Evolutionary conservation across 2,888 invertebrate species (phyloP).

Genomic region (Eucera pruinosa): DNA sequence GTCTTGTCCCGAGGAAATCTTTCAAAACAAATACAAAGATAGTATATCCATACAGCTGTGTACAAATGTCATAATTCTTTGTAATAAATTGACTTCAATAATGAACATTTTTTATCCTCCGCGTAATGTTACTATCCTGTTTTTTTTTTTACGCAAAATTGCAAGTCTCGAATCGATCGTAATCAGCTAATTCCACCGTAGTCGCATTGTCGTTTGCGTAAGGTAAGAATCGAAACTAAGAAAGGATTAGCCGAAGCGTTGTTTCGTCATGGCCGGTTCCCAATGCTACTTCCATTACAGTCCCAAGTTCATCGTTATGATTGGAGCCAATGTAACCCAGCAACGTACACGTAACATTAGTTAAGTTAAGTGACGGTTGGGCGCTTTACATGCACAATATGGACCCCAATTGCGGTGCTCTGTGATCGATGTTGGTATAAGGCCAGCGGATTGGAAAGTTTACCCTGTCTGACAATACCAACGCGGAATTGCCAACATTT

Average conservation of each 20-base stretch:
- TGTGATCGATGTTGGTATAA: constrained; percentile 46
- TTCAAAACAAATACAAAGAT: no score
- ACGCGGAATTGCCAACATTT: constrained; percentile 24
- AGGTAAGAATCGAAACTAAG: background rate
- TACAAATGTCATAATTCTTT: no score
- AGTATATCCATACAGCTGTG: no score
- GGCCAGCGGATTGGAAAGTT: constrained; percentile 45
- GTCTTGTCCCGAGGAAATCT: no score
- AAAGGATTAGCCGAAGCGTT: constrained; percentile 14
- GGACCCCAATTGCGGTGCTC: constrained; percentile 48
- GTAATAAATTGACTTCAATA: no score
- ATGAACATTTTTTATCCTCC: no score
- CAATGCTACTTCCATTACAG: constrained; percentile 44
- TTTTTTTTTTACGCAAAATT: no score
- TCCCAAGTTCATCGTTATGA: constrained; percentile 56
- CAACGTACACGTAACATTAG: constrained; percentile 63
- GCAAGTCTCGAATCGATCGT: no score
- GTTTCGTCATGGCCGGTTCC: constrained; percentile 32
- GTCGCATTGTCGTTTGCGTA: background rate
- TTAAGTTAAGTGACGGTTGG: constrained; percentile 47
- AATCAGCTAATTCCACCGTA: background rate
- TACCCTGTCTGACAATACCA: constrained; percentile 31
- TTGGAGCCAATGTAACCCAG: constrained; percentile 56
- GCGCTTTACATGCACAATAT: constrained; percentile 51
- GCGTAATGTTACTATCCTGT: no score